Evolutionary conservation across 2,797 vertebrate genomes (phyloP).

Genomic region (Tadarida brasiliensis): DNA sequence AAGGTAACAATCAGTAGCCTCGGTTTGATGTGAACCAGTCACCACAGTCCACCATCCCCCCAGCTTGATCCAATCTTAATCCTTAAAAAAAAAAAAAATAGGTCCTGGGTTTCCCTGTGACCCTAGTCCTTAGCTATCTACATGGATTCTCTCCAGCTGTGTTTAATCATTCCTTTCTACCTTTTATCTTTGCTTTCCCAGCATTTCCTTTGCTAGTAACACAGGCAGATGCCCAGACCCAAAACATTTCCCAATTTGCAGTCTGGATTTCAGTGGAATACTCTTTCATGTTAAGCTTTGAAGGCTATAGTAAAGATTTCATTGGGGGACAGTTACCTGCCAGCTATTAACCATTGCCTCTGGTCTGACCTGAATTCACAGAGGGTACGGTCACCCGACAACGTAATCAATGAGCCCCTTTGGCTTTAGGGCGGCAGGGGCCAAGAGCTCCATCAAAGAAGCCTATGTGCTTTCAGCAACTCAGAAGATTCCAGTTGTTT

Average conservation of each 20-base stretch:
- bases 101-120: slow-evolving; percentile 19
- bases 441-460: slow-evolving; percentile 79
- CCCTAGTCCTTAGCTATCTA: slow-evolving; percentile 28
- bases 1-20: not conserved
- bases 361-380: slow-evolving; percentile 76
- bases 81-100: slow-evolving; percentile 19
- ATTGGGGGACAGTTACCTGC: slow-evolving; percentile 71
- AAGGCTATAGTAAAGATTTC: slow-evolving; percentile 61
- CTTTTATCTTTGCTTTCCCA: slow-evolving; percentile 68
- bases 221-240: slow-evolving; percentile 54
- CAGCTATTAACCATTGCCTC: slow-evolving; percentile 66
- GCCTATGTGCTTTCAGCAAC: slow-evolving; percentile 80
- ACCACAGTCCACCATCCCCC: not conserved
- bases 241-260: slow-evolving; percentile 48
- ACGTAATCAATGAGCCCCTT: slow-evolving; percentile 81
- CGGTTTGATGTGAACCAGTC: not conserved
- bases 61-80: not conserved
- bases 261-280: slow-evolving; percentile 50
- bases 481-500: slow-evolving; percentile 85
- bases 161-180: slow-evolving; percentile 49
- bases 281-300: slow-evolving; percentile 48
- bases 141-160: slow-evolving; percentile 17
- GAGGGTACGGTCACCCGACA: slow-evolving; percentile 65
- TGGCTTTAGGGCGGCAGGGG: slow-evolving; percentile 72
- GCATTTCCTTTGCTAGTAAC: slow-evolving; percentile 53